Evolutionary conservation across 30 jellyfish, hydroid and myxozoan genomes (phyloP).

Genomic region (Turritopsis rubra): DNA sequence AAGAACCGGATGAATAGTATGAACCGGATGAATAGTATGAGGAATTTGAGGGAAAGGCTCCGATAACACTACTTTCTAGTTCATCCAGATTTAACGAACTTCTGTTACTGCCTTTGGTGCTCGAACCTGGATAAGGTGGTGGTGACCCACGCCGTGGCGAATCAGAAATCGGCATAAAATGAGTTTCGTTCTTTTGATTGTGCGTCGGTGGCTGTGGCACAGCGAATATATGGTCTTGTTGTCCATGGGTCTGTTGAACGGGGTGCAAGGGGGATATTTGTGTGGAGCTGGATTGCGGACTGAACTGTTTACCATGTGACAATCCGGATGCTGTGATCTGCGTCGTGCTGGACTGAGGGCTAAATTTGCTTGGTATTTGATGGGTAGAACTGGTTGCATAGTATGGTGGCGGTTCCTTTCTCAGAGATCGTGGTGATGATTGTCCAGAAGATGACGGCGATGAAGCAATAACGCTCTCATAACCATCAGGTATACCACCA

Average conservation of each 20-base stretch:
- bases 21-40: constrained; percentile 26
- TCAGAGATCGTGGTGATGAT: not conserved
- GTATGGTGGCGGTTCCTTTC: constrained; percentile 58
- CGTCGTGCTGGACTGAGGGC: constrained; percentile 36
- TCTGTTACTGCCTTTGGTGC: constrained; percentile 40
- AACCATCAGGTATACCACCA: constrained; percentile 12
- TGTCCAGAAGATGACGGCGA: constrained; percentile 20
- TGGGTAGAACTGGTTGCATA: constrained; percentile 2
- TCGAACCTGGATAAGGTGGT: constrained; percentile 70
- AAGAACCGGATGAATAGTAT: not conserved
- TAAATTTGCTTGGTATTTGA: constrained; percentile 8
- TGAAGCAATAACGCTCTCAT: constrained; percentile 16
- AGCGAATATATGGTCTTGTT: constrained; percentile 25
- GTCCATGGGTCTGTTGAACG: constrained; percentile 45
- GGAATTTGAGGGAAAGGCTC: constrained; percentile 4
- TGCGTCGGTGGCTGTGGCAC: constrained; percentile 44
- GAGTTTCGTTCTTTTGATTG: constrained; percentile 1
- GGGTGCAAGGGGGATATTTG: constrained; percentile 37
- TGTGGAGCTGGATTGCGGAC: constrained; percentile 39
- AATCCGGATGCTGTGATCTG: constrained; percentile 16
- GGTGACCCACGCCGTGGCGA: constrained; percentile 46
- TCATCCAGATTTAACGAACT: constrained; percentile 74
- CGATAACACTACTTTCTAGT: constrained; percentile 29
- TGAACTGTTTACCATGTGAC: not conserved
- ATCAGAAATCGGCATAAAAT: constrained; percentile 29